phyloP scores from a whole-genome alignment of 2,888 invertebrate genomes.

The Ophion costatus region DNA sequence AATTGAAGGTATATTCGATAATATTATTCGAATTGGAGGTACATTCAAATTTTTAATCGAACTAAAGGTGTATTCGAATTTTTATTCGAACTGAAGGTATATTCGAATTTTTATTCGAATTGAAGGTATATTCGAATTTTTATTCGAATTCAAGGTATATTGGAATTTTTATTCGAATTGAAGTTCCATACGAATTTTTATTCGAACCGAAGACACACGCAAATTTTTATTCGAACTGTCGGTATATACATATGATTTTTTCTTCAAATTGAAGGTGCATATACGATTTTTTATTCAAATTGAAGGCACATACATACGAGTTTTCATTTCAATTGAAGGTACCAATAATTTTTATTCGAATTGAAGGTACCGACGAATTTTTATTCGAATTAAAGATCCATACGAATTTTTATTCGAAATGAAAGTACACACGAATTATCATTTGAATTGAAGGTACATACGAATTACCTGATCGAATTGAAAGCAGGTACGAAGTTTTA shows the following conservation, averaged over 20 bases:
- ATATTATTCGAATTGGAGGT: too few species aligned
- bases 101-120: background rate
- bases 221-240: background rate
- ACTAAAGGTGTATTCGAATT: background rate
- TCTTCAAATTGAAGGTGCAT: background rate
- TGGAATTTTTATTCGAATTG: background rate
- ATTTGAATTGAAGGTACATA: background rate
- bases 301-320: too few species aligned
- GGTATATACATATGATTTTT: background rate
- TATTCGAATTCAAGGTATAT: background rate
- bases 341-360: background rate
- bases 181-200: background rate
- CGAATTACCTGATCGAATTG: background rate
- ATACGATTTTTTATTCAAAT: conserved; percentile 23
- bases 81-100: background rate
- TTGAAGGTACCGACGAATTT: background rate
- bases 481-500: too few species aligned
- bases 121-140: background rate
- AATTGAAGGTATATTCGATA: background rate
- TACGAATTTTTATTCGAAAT: too few species aligned
- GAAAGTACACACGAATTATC: background rate
- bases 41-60: background rate
- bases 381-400: background rate
- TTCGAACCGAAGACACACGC: background rate
- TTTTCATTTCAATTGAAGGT: background rate